These are phyloP conservation scores for Phthorimaea operculella DNA, from an alignment of 1,140 invertebrate genomes.

Conservation along the genomic window DNA sequence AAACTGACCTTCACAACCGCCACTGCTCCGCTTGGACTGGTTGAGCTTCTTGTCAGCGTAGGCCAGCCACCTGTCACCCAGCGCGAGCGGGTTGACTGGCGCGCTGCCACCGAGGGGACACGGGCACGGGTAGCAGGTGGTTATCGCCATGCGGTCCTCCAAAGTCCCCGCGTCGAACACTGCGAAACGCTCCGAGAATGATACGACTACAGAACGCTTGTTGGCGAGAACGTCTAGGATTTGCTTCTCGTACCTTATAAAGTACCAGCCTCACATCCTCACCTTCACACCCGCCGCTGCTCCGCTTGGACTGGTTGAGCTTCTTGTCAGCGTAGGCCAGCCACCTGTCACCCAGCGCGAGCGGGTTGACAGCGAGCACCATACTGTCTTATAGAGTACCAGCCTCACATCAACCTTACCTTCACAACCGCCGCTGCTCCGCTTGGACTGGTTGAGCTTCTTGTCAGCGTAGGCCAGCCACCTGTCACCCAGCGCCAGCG, in stretches of 20 bases:
- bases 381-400: slow-evolving; percentile 86
- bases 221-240: slow-evolving; percentile 90
- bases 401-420: slow-evolving; percentile 73
- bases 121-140: slow-evolving; percentile 89
- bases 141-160: slow-evolving; percentile 87
- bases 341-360: slow-evolving; percentile 87
- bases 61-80: slow-evolving; percentile 84
- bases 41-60: slow-evolving; percentile 89
- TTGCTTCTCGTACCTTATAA: slow-evolving; percentile 93
- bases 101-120: slow-evolving; percentile 71
- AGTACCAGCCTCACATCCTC: too few species aligned
- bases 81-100: slow-evolving; percentile 86
- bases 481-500: slow-evolving; percentile 75
- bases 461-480: slow-evolving; percentile 89
- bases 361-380: slow-evolving; percentile 86
- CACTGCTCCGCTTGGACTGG: slow-evolving; percentile 84
- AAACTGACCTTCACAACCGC: slow-evolving; percentile 81
- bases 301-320: slow-evolving; percentile 82
- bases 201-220: slow-evolving; percentile 83
- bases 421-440: slow-evolving; percentile 88
- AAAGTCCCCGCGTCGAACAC: slow-evolving; percentile 91
- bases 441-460: slow-evolving; percentile 87
- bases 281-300: slow-evolving; percentile 86
- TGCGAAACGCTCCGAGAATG: slow-evolving; percentile 89
- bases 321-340: slow-evolving; percentile 87